These are phyloP conservation scores for Hydrozoanthus tunicans DNA, from an alignment of 64 coral and sea anemone genomes.

Conservation along the genomic window DNA sequence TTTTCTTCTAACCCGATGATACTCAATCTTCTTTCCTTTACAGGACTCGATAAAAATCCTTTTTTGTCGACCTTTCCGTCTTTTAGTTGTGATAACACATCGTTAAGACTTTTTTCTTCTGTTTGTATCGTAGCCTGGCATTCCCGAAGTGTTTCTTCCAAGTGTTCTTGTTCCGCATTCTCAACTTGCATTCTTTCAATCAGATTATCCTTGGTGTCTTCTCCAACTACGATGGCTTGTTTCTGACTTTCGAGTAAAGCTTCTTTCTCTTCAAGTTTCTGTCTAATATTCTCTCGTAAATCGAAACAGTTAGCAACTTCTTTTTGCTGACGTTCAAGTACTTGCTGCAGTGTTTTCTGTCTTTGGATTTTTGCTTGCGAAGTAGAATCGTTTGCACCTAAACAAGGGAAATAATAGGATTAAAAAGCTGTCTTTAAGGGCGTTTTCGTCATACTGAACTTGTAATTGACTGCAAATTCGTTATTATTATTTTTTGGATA, in stretches of 20 bases:
- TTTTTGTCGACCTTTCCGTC: slow-evolving; percentile 11
- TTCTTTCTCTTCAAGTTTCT: slow-evolving; percentile 58
- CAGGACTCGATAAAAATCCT: slow-evolving; percentile 32
- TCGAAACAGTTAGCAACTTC: slow-evolving; percentile 57
- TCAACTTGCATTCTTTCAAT: slow-evolving; percentile 10
- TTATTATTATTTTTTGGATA: too few relatives aligned
- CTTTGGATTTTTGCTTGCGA: slow-evolving; percentile 12
- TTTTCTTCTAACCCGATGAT: slow-evolving; percentile 63
- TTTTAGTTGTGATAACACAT: slow-evolving; percentile 11
- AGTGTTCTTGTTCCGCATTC: slow-evolving; percentile 48
- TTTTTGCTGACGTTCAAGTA: slow-evolving; percentile 62
- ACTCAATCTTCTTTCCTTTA: slow-evolving; percentile 31
- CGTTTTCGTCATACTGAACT: too few relatives aligned
- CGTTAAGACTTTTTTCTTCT: slow-evolving; percentile 70
- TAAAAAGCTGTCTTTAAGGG: too few relatives aligned
- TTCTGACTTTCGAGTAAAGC: slow-evolving; percentile 72
- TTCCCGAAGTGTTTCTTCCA: slow-evolving; percentile 63
- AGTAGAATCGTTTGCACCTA: neutral
- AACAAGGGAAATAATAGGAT: too few relatives aligned
- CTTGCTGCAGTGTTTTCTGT: slow-evolving; percentile 38
- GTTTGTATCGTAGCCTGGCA: slow-evolving; percentile 51
- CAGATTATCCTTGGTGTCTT: slow-evolving; percentile 70
- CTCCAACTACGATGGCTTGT: slow-evolving; percentile 63
- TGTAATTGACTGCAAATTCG: too few relatives aligned
- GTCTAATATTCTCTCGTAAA: slow-evolving; percentile 45